These are phyloP conservation scores for Drosophila funebris DNA, from an alignment of 1,140 invertebrate species.

Conservation along the genomic window DNA sequence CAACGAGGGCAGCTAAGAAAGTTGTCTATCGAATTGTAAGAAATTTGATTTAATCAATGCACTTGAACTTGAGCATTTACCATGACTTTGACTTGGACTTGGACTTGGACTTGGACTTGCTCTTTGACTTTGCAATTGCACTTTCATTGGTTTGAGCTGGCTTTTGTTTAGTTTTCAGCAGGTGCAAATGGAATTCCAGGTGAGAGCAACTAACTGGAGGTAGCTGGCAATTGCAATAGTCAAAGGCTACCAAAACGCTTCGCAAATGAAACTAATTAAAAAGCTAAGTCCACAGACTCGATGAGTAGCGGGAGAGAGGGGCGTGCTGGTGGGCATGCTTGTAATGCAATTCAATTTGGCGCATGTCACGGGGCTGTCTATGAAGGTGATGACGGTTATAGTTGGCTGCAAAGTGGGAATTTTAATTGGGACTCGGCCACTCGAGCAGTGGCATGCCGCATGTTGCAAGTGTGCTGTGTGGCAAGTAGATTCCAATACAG, in stretches of 20 bases:
- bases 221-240: background rate
- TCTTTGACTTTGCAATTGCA: background rate
- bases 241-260: constrained; percentile 3
- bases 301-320: too few relatives aligned
- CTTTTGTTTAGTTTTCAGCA: background rate
- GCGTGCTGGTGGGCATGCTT: too few relatives aligned
- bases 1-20: too few relatives aligned
- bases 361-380: background rate
- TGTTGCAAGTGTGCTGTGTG: background rate
- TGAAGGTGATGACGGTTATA: background rate
- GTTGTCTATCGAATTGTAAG: background rate
- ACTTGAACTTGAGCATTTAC: background rate
- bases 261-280: constrained; percentile 14
- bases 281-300: background rate
- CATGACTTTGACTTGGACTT: too few relatives aligned
- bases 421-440: background rate
- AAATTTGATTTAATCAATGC: background rate
- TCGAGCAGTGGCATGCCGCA: background rate
- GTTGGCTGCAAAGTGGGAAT: background rate
- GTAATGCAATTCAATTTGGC: constrained; percentile 2
- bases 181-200: background rate
- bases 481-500: too few relatives aligned
- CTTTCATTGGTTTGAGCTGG: background rate
- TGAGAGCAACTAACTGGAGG: background rate
- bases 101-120: too few relatives aligned